A percentile compares a stretch with the other conserved stretches of the same genome.
Evolutionary conservation across 2,113 vertebrate species (phyloP).

Genomic region (Paralichthys olivaceus): DNA sequence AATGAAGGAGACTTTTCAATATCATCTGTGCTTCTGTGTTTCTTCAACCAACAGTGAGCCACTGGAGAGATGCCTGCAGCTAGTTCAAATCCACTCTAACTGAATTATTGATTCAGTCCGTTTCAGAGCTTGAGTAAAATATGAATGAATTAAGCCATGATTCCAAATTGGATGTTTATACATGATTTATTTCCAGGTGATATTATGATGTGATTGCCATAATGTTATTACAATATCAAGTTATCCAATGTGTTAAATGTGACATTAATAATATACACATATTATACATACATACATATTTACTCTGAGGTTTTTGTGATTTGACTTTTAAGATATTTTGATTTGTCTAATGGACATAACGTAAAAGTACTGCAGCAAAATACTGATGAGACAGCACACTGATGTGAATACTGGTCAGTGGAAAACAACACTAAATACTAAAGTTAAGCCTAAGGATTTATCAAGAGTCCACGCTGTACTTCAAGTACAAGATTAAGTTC

Average conservation of each 20-base stretch:
- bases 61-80: constrained; percentile 48
- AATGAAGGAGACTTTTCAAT: constrained; percentile 34
- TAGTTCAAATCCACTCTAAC: constrained; percentile 36
- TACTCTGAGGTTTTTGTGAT: neutral
- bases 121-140: constrained; percentile 64
- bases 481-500: constrained; percentile 40
- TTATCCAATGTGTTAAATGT: neutral
- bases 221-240: constrained; percentile 15
- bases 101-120: constrained; percentile 65
- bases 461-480: neutral
- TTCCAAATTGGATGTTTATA: constrained; percentile 42
- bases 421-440: constrained; percentile 33
- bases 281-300: neutral
- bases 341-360: constrained; percentile 6
- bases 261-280: neutral
- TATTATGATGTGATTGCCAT: constrained; percentile 10
- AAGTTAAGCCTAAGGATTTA: constrained; percentile 26
- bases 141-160: constrained; percentile 54
- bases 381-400: constrained; percentile 18
- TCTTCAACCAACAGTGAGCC: constrained; percentile 34
- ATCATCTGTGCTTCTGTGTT: constrained; percentile 37
- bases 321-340: neutral
- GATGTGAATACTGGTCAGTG: constrained; percentile 11
- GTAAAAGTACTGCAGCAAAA: constrained; percentile 11
- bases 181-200: constrained; percentile 41